phyloP scores from a whole-genome alignment of 1,140 invertebrate genomes.

The Archivesica marissinica region DNA sequence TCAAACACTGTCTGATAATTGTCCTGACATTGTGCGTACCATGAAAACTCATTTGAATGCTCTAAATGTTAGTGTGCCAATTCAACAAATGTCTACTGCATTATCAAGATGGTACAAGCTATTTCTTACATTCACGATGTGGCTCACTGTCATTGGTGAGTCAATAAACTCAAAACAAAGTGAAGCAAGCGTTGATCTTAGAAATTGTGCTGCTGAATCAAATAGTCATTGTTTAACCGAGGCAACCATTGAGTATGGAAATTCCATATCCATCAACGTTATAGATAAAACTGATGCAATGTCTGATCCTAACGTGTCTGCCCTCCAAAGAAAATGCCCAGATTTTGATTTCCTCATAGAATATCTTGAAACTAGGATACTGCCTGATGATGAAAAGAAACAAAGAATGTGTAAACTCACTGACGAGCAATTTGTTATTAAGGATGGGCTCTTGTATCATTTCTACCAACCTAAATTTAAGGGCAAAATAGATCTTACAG shows the following conservation, averaged over 20 bases:
- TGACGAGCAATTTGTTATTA: conserved; percentile 28
- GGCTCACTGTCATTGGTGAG: too few relatives aligned
- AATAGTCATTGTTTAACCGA: not conserved
- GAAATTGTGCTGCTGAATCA: not conserved
- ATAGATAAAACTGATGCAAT: not conserved
- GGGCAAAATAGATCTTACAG: not conserved
- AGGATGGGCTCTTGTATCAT: conserved; percentile 18
- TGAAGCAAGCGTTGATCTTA: not conserved
- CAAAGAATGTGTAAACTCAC: not conserved
- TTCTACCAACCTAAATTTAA: not conserved
- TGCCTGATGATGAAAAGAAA: conserved; percentile 26
- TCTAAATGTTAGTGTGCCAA: not conserved
- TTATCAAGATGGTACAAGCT: not conserved
- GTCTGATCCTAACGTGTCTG: not conserved
- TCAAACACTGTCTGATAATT: not conserved
- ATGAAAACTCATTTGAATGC: too few relatives aligned
- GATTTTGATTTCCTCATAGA: conserved; percentile 10
- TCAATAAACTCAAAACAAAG: not conserved
- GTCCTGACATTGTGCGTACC: too few relatives aligned
- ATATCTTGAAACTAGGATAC: not conserved
- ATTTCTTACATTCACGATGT: not conserved
- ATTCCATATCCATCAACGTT: not conserved
- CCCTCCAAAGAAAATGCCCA: conserved; percentile 35
- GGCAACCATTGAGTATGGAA: conserved; percentile 25
- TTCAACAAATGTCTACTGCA: not conserved